Conservation (phyloP, 2,888 invertebrate genomes). For the Gymnoscelis rufifasciata region DNA sequence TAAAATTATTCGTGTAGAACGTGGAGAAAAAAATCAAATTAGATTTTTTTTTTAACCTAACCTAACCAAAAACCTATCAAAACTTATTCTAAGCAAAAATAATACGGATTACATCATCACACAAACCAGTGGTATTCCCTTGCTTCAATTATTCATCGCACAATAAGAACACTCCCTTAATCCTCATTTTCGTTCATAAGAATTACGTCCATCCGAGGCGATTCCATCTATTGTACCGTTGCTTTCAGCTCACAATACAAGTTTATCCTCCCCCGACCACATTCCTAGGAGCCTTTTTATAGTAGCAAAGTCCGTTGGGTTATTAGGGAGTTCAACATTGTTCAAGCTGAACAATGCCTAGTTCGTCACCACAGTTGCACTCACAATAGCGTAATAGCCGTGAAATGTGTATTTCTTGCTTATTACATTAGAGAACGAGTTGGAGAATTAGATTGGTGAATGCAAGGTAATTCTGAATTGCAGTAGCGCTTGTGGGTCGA, state of each 20-base stretch:
- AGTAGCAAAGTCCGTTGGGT: too few species aligned
- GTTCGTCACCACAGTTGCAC: conserved; percentile 32
- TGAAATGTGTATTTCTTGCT: conserved; percentile 32
- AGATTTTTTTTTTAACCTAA: too few species aligned
- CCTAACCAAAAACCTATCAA: too few species aligned
- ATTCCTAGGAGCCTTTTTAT: conserved; percentile 9
- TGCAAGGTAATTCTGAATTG: conserved; percentile 31
- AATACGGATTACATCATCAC: too few species aligned
- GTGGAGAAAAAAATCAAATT: too few species aligned
- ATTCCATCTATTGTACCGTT: neutral
- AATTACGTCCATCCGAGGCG: neutral
- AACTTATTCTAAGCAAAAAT: too few species aligned
- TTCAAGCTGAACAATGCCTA: conserved; percentile 37
- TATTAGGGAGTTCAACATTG: too few species aligned
- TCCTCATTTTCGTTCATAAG: too few species aligned
- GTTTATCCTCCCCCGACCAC: conserved; percentile 19
- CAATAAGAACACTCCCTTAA: too few species aligned
- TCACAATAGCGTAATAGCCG: conserved; percentile 32
- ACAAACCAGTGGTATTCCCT: too few species aligned
- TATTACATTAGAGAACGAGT: conserved; percentile 24
- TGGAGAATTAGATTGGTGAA: conserved; percentile 33
- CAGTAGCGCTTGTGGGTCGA: conserved; percentile 13
- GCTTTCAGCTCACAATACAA: conserved; percentile 4
- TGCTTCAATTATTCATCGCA: too few species aligned
- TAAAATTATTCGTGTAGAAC: too few species aligned